Conservation (phyloP, 1,140 invertebrate genomes). For the Drosophila parvula region DNA sequence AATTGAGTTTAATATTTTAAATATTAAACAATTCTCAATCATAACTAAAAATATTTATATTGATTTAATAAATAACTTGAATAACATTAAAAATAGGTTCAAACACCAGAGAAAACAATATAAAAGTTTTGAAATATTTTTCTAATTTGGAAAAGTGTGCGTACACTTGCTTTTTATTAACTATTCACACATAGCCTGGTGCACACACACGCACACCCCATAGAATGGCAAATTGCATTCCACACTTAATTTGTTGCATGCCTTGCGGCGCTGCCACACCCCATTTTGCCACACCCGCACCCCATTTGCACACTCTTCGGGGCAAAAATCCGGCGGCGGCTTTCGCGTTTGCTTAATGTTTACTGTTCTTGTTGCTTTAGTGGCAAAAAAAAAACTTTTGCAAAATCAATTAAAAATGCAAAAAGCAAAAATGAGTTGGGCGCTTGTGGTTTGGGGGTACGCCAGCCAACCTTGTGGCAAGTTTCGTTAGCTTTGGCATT, state of each 20-base stretch:
- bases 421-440: conserved; percentile 27
- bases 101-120: neutral
- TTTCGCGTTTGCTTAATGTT: conserved; percentile 42
- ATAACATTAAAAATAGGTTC: neutral
- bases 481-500: conserved; percentile 59
- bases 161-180: conserved; percentile 53
- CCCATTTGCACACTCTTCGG: conserved; percentile 6
- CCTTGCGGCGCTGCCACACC: conserved; percentile 50
- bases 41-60: too few species aligned
- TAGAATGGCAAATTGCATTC: conserved; percentile 59
- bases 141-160: conserved; percentile 2
- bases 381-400: conserved; percentile 47
- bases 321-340: conserved; percentile 23
- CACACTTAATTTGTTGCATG: conserved; percentile 73
- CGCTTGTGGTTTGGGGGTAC: neutral
- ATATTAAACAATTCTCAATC: too few species aligned
- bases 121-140: neutral
- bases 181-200: conserved; percentile 28
- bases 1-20: too few species aligned
- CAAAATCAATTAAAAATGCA: conserved; percentile 74
- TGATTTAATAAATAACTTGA: too few species aligned
- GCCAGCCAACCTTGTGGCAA: conserved; percentile 53
- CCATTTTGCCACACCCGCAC: conserved; percentile 2
- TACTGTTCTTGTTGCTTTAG: conserved; percentile 40
- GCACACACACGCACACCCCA: neutral